Base-by-base conservation (phyloP, 2,797 vertebrate species). In the Forpus xanthops region DNA sequence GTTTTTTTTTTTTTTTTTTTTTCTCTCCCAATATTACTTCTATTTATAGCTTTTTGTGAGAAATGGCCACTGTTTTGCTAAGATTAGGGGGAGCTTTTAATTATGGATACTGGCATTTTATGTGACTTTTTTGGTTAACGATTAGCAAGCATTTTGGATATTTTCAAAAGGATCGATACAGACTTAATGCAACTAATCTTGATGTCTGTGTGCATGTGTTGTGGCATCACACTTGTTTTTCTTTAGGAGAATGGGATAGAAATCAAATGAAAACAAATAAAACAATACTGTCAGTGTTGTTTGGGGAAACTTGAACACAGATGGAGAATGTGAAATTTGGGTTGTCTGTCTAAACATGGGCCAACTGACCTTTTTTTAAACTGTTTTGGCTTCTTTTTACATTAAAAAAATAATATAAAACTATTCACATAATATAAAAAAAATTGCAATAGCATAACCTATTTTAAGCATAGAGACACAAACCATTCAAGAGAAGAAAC, bases 21-120 rank as follows among this genome's bases (percentile, higher is more conserved):
- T 37, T 67, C 14, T 25, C 24, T 49, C 47, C 53, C 50, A 62
- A 5, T 80, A 70, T 66, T 67, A 19, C 30, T 89, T 73, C 71
- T 75, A 42, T 90, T 93, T 90, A 58, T 94, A 62, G 31, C 15
- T 84, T 89, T 67, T 85, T 87, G 68, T 56, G 68, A 95, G 86
- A 95, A 93, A 80, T 62, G 52, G 27, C 18, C 65, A 21, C 70
- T 85, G 8, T 75, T 92, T 76, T 68, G 70, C 86, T 56, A 93
- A 77, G 30, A 67, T 93, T 93, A 8, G 2, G 25, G 55, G 39
- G 24, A 83, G 33, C 68, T 92, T 92, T 91, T 85, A 81, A 81
- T 95, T 74, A 58, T 27, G 30, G 58, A 60, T 80, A 25, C 18
- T 65, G 37, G 30, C 37, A 62, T 89, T 93, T 95, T 39, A 74